Base-by-base conservation (phyloP, 2,888 invertebrate genomes). In the Melipona beecheii region DNA sequence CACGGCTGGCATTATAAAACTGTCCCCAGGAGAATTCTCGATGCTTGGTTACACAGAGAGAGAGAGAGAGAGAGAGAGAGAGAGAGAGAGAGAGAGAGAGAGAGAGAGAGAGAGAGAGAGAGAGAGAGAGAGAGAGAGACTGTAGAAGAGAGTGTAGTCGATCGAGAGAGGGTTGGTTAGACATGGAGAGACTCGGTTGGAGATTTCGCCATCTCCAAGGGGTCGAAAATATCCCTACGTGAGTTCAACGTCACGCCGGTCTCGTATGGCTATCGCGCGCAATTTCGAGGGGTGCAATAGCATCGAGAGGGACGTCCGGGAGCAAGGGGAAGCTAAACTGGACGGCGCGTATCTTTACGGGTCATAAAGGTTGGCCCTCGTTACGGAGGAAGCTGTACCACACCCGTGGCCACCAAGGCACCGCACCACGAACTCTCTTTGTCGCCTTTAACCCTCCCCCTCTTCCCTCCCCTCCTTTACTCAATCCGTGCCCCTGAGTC, bases 271-370 rank as follows among this genome's bases (percentile, higher is more conserved):
- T 70, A 85, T 85, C 79, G 80, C 78, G 85, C 36, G 72, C 73
- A 81, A 76, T 73, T 74, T 78, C 62, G 56, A 49, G 72, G 84
- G 78, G 80, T 68, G 85, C 85, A 86, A 86, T 86, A 71, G 84
- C 62, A 64, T 58, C 21, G 27, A n/a, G 24, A 31, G 75, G 64
- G 69, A 49, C n/a, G 56, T 15, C 52, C 54, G 60, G 70, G 77
- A 62, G 52, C 36, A 3, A 52, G 75, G 74, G 80, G 66, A 75
- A 78, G 88, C 91, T 91, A 93, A 93, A 93, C 93, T 93, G 94
- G 93, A 93, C 94, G 92, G 92, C 92, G 91, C 94, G 94, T 94
- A 94, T 94, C 94, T 94, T 94, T 94, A 94, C 93, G 93, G 93
- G 91, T 93, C 93, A 94, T 94, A 94, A 94, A 94, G 93, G 92